These are phyloP conservation scores for Patella vulgata DNA, from an alignment of 1,140 invertebrate species.

Conservation along the genomic window DNA sequence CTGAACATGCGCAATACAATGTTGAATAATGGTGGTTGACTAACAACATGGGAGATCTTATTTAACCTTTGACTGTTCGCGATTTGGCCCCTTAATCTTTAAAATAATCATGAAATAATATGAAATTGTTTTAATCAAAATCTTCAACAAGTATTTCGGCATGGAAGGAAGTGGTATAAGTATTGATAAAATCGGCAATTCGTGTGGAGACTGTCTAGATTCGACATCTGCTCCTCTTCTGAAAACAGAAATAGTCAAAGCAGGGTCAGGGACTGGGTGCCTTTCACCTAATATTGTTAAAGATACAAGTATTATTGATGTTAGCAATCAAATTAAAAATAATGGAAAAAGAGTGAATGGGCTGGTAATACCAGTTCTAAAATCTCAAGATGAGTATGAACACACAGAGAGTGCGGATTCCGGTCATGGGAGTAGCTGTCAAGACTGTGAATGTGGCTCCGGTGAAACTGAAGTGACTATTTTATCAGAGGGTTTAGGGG, in stretches of 20 bases:
- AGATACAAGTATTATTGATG: neutral
- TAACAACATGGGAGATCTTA: no score
- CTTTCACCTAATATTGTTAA: neutral
- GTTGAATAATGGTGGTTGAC: no score
- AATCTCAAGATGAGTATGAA: constrained; percentile 16
- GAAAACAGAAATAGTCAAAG: no score
- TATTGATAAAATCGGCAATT: no score
- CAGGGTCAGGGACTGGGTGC: constrained; percentile 7
- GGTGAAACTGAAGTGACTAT: constrained; percentile 10
- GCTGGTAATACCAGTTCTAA: constrained; percentile 27
- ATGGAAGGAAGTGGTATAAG: constrained; percentile 18
- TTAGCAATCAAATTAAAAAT: no score
- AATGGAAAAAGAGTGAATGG: constrained; percentile 45
- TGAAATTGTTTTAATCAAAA: constrained; percentile 24
- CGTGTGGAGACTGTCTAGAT: no score
- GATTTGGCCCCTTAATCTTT: no score
- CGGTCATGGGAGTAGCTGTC: constrained; percentile 20
- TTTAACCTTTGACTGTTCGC: no score
- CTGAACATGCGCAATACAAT: no score
- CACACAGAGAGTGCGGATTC: constrained; percentile 25
- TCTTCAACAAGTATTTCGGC: neutral
- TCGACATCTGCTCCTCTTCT: no score
- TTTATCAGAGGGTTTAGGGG: constrained; percentile 8
- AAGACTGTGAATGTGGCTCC: constrained; percentile 16
- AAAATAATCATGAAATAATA: no score